These are phyloP conservation scores for Avahi laniger DNA, from an alignment of 2,797 vertebrate genomes.

Conservation along the genomic window DNA sequence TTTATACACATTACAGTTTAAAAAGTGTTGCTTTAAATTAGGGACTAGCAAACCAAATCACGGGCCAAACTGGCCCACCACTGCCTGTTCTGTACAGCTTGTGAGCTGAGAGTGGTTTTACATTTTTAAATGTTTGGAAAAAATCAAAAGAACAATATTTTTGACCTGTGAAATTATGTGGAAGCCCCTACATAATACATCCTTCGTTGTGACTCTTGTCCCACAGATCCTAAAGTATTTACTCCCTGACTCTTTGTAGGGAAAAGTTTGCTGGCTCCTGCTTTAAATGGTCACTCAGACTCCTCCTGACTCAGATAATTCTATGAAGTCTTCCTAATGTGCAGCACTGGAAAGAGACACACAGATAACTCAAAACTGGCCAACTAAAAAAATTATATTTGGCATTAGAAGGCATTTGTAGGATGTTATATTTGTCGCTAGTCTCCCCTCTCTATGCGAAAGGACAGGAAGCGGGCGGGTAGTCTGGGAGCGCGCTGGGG, in stretches of 20 bases:
- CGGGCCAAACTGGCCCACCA: rapidly evolving
- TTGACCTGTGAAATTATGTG: background rate
- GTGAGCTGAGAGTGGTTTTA: background rate
- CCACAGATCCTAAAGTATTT: background rate
- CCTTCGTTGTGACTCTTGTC: background rate
- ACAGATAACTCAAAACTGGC: background rate
- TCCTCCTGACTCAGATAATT: background rate
- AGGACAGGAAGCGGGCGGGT: background rate
- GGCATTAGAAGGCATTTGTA: background rate
- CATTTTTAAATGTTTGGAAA: background rate
- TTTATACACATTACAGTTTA: background rate
- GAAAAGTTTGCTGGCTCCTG: background rate
- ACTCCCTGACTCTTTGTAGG: background rate
- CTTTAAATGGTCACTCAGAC: background rate
- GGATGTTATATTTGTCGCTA: background rate
- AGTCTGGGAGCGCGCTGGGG: background rate
- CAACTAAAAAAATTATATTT: background rate
- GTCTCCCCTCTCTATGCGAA: background rate
- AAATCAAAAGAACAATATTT: background rate
- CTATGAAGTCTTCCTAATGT: background rate
- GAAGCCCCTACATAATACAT: background rate
- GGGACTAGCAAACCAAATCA: background rate
- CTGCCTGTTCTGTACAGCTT: background rate
- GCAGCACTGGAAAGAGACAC: background rate
- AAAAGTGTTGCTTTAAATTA: background rate